Percentiles rank a stretch among this genome's conserved stretches.
Conservation (phyloP, 2,113 vertebrate species). For the Carettochelys insculpta region DNA sequence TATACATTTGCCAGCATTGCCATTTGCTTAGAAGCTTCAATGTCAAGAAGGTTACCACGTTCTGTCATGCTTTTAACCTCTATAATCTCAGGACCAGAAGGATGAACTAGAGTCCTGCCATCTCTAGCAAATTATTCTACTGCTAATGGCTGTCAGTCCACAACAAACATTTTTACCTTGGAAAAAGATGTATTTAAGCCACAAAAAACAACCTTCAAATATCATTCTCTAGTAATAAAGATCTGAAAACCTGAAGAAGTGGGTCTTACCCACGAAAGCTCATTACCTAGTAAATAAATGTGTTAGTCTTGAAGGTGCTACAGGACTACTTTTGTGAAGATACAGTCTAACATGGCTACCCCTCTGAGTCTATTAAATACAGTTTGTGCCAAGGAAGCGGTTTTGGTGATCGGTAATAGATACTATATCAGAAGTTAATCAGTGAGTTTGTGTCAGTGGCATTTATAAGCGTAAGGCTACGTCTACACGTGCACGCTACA, state of each 20-base stretch:
- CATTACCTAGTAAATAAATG: too few species aligned
- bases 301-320: too few species aligned
- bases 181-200: background rate
- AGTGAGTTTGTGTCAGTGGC: too few species aligned
- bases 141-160: background rate
- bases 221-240: background rate
- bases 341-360: too few species aligned
- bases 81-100: background rate
- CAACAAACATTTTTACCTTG: rapidly evolving
- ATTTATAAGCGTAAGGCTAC: too few species aligned
- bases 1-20: slow-evolving; percentile 21
- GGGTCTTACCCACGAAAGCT: too few species aligned
- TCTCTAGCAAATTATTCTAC: background rate
- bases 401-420: background rate
- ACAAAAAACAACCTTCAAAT: background rate
- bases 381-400: background rate
- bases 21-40: slow-evolving; percentile 31
- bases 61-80: slow-evolving; percentile 29
- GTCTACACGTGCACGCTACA: too few species aligned
- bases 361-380: background rate
- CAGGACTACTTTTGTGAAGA: too few species aligned
- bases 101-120: background rate
- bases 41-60: slow-evolving; percentile 57
- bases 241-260: too few species aligned
- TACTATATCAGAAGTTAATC: background rate